phyloP scores from a whole-genome alignment of 2,113 vertebrate species.

The Echinops telfairi region DNA sequence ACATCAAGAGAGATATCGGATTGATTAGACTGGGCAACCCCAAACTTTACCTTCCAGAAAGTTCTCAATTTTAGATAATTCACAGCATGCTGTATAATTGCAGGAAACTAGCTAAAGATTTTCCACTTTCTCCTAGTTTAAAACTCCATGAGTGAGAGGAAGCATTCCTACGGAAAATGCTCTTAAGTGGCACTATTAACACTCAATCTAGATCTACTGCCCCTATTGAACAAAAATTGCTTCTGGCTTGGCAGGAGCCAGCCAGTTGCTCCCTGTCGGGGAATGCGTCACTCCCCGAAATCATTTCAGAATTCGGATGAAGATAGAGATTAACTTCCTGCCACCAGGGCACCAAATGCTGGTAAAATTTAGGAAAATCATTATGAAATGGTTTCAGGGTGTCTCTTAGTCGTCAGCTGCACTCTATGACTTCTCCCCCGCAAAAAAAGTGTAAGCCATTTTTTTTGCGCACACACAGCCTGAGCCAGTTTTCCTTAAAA shows the following conservation, averaged over 20 bases:
- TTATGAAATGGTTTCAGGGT: slow-evolving; percentile 78
- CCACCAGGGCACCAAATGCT: slow-evolving; percentile 82
- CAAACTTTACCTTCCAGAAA: slow-evolving; percentile 82
- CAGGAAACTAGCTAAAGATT: slow-evolving; percentile 82
- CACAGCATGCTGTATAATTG: slow-evolving; percentile 84
- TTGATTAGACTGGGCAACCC: slow-evolving; percentile 41
- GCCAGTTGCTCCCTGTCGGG: slow-evolving; percentile 59
- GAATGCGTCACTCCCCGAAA: slow-evolving; percentile 75
- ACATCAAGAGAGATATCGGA: slow-evolving; percentile 44
- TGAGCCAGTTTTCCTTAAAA: slow-evolving; percentile 80
- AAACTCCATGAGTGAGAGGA: slow-evolving; percentile 79
- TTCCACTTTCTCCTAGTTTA: slow-evolving; percentile 85
- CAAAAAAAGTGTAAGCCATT: slow-evolving; percentile 72
- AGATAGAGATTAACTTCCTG: slow-evolving; percentile 64
- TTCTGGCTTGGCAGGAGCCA: slow-evolving; percentile 76
- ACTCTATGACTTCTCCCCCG: slow-evolving; percentile 74
- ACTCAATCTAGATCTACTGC: slow-evolving; percentile 76
- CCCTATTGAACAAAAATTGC: slow-evolving; percentile 74
- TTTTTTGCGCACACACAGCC: slow-evolving; percentile 69
- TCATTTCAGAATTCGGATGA: slow-evolving; percentile 69
- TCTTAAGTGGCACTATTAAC: slow-evolving; percentile 63
- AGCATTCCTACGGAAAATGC: slow-evolving; percentile 69
- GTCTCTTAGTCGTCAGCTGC: slow-evolving; percentile 75
- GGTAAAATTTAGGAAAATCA: slow-evolving; percentile 82
- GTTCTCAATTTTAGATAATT: slow-evolving; percentile 77